These are phyloP conservation scores for Tortrix viridana DNA, from an alignment of 2,888 invertebrate genomes.

Conservation along the genomic window DNA sequence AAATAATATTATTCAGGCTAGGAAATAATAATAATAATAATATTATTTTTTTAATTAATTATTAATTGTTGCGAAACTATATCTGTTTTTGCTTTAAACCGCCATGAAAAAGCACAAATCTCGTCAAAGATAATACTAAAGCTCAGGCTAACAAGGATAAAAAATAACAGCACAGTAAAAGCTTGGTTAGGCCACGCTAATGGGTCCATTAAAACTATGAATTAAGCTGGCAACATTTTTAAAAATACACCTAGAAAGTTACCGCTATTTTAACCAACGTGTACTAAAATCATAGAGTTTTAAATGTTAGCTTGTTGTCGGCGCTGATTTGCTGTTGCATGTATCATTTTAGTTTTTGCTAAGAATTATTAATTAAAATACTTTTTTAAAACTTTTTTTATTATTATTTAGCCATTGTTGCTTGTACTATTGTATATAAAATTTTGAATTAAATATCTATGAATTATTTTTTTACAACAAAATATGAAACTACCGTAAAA, in stretches of 20 bases:
- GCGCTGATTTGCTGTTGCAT: neutral
- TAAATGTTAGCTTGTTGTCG: neutral
- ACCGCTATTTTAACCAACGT: neutral
- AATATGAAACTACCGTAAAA: too few species aligned
- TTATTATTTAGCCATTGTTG: too few species aligned
- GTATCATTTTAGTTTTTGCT: too few species aligned
- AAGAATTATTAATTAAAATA: too few species aligned
- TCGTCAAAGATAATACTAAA: conserved; percentile 23
- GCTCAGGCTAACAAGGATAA: conserved; percentile 12
- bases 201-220: conserved; percentile 35
- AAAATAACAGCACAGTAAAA: conserved; percentile 19
- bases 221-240: conserved; percentile 29
- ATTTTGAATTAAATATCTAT: too few species aligned
- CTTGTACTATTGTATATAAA: too few species aligned
- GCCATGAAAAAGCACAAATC: conserved; percentile 7
- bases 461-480: too few species aligned
- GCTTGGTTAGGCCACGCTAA: conserved; percentile 28
- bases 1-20: too few species aligned
- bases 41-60: too few species aligned
- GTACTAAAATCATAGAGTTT: conserved; percentile 18
- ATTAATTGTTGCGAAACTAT: neutral
- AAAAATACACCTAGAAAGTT: conserved; percentile 16
- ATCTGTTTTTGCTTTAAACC: neutral
- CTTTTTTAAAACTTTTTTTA: too few species aligned
- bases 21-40: too few species aligned